Evolutionary conservation across 2,797 vertebrate genomes (phyloP), one percentile per base, ranked within the genome.

Genomic region (Schizopygopsis malacanthus): DNA sequence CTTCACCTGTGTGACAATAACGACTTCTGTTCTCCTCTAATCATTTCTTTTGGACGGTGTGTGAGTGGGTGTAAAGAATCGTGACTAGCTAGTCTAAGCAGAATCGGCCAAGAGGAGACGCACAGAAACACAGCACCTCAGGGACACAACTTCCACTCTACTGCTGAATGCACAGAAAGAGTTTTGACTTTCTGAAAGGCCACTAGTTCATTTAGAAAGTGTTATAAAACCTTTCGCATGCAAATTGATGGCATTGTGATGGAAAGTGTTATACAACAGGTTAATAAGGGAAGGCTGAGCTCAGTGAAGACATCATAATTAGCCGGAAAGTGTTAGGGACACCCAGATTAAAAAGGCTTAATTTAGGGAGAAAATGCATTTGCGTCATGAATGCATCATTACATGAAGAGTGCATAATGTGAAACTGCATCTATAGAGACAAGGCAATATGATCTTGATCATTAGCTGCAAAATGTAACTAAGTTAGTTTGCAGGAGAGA

Each of bases 331-430:
- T 79, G 72, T 87, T 81, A 70, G 54, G 41, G 28, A 72, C 67
- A 45, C 20, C 78, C 75, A 45, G 80, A 85, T 37, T 77, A 85
- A 54, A 90, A 93, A 90, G 75, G 86, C 87, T 78, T 52, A 79
- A 73, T 83, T 85, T 18, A 47, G 20, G n/a, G 4, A n/a, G 18
- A 37, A 43, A n/a, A 16, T 41, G 77, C 18, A 65, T 33, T 67
- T 81, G 73, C 39, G 91, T 33, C 33, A 33, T 33, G 33, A 33
- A 33, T 33, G 33, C 33, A 33, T 33, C 33, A 33, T 89, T 85
- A 81, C 82, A 47, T 76, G 18, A 61, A 86, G 69, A 90, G 84
- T 82, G 86, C 72, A 85, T 65, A 13, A 87, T 81, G 59, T 86
- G 56, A 79, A 47, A 28, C 69, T 65, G 61, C 75, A 22, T 69